A percentile compares a stretch with the other conserved stretches of the same genome.
Evolutionary conservation across 2,888 invertebrate species (phyloP).

Genomic region (Urechis unicinctus): DNA sequence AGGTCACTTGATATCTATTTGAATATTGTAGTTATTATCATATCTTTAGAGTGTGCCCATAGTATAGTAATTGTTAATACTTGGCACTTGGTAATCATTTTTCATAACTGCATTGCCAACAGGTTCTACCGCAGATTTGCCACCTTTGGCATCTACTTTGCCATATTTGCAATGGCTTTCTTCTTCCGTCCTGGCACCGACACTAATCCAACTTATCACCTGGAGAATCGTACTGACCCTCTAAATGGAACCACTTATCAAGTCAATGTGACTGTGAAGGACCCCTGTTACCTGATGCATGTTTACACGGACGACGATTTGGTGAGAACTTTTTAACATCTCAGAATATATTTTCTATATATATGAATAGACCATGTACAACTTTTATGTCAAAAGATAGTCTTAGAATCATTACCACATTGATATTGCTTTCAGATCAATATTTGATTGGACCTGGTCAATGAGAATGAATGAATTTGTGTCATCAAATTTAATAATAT

Average conservation of each 20-base stretch:
- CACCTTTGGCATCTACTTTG: slow-evolving; percentile 82
- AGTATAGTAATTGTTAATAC: no score
- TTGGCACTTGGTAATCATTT: no score
- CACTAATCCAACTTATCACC: background rate
- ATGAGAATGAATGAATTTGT: background rate
- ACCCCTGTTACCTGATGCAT: slow-evolving; percentile 43
- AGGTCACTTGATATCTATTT: no score
- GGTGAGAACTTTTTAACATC: slow-evolving; percentile 26
- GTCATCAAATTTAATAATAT: background rate
- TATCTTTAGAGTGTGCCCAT: no score
- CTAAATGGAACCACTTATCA: background rate
- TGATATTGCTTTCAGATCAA: background rate
- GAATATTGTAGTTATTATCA: no score
- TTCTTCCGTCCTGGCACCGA: slow-evolving; percentile 66
- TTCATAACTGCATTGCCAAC: slow-evolving; percentile 23
- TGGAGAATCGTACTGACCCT: background rate
- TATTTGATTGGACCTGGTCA: background rate
- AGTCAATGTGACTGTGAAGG: slow-evolving; percentile 15
- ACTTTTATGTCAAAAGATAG: no score
- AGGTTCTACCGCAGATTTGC: slow-evolving; percentile 91
- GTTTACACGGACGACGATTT: slow-evolving; percentile 31
- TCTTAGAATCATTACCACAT: no score
- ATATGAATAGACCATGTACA: no score
- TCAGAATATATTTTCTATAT: no score
- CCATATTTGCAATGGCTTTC: slow-evolving; percentile 81